Conservation (phyloP, 1,140 invertebrate genomes). For the Globodera rostochiensis region DNA sequence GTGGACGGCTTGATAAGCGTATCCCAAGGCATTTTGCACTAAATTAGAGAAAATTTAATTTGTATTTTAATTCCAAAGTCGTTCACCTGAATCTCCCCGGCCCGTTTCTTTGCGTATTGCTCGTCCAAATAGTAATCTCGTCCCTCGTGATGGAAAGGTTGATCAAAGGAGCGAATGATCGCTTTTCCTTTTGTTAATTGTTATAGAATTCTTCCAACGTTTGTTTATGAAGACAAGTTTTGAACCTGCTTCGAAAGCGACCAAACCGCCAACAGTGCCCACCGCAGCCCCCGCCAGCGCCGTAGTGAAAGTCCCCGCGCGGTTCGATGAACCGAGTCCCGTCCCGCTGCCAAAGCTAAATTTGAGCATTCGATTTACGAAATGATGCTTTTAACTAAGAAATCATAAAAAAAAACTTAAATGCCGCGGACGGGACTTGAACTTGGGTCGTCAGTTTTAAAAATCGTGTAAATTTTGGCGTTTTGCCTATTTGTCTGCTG, state of each 20-base stretch:
- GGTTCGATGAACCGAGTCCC: slow-evolving; percentile 33
- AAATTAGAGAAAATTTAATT: slow-evolving; percentile 31
- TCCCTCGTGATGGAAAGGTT: slow-evolving; percentile 39
- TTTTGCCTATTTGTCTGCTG: no score
- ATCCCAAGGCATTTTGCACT: slow-evolving; percentile 33
- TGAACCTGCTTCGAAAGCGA: slow-evolving; percentile 36
- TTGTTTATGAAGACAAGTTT: no score
- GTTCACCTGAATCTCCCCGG: slow-evolving; percentile 26
- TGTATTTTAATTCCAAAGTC: neutral
- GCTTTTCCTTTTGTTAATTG: slow-evolving; percentile 27
- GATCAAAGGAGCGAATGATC: slow-evolving; percentile 29
- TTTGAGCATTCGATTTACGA: neutral
- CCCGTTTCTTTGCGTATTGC: slow-evolving; percentile 27
- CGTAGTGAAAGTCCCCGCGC: slow-evolving; percentile 34
- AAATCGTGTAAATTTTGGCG: no score
- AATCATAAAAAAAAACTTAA: no score
- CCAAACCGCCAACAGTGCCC: slow-evolving; percentile 37
- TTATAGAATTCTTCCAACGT: no score
- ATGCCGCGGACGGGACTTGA: no score
- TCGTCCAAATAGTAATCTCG: slow-evolving; percentile 40
- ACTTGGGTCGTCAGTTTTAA: no score
- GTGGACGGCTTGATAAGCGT: slow-evolving; percentile 15
- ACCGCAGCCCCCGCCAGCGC: slow-evolving; percentile 41
- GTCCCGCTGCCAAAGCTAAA: slow-evolving; percentile 37
- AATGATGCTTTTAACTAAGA: no score